Evolutionary conservation across 2,797 vertebrate genomes (phyloP).

Genomic region (Simalia tracyae): DNA sequence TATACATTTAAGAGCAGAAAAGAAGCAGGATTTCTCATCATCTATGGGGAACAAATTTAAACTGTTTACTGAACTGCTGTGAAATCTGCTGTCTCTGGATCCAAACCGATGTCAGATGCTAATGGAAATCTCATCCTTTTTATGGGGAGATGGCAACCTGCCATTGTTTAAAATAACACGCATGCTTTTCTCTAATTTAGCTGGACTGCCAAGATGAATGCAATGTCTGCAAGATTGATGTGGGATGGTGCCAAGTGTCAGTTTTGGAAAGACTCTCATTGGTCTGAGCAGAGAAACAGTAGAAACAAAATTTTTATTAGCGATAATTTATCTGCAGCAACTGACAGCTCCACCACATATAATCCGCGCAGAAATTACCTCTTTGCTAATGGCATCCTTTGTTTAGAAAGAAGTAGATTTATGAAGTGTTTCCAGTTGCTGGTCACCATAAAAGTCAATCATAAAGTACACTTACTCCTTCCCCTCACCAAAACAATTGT

Average conservation of each 20-base stretch:
- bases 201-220: constrained; percentile 50
- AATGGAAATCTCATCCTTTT: constrained; percentile 76
- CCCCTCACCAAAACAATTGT: constrained; percentile 29
- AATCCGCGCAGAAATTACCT: constrained; percentile 57
- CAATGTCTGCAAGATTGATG: constrained; percentile 47
- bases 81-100: constrained; percentile 67
- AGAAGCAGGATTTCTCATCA: constrained; percentile 62
- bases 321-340: constrained; percentile 47
- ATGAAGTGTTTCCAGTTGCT: constrained; percentile 51
- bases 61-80: constrained; percentile 75
- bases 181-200: constrained; percentile 49
- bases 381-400: constrained; percentile 55
- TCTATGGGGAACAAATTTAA: constrained; percentile 59
- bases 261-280: constrained; percentile 52
- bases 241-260: constrained; percentile 55
- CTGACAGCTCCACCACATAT: constrained; percentile 45
- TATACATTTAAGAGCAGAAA: constrained; percentile 67
- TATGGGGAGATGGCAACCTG: constrained; percentile 73
- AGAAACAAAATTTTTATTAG: constrained; percentile 45
- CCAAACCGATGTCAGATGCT: constrained; percentile 80
- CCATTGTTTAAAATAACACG: constrained; percentile 73
- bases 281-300: constrained; percentile 48
- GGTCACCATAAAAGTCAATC: constrained; percentile 34
- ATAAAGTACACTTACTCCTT: constrained; percentile 6
- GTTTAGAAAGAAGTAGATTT: constrained; percentile 25